Evolutionary conservation across 2,888 invertebrate genomes (phyloP).

Genomic region (Drosophila atripex): DNA sequence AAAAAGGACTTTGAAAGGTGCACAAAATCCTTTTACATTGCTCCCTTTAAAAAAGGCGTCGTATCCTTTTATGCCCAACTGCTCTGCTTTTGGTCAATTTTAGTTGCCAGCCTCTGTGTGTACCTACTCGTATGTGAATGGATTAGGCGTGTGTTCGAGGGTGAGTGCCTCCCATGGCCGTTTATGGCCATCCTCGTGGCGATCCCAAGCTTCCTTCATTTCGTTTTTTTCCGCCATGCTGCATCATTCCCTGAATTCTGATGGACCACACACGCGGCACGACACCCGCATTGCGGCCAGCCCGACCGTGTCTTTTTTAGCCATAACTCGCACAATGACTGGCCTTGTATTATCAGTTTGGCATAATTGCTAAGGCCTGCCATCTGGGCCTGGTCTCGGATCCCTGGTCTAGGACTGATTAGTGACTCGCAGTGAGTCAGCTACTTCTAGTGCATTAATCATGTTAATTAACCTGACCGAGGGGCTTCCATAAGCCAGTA

Average conservation of each 20-base stretch:
- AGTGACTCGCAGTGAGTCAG: slow-evolving; percentile 54
- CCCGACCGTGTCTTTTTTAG: slow-evolving; percentile 62
- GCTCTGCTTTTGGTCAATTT: slow-evolving; percentile 66
- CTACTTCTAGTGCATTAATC: slow-evolving; percentile 62
- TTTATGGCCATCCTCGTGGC: slow-evolving; percentile 55
- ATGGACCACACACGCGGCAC: slow-evolving; percentile 42
- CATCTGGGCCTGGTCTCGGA: slow-evolving; percentile 5
- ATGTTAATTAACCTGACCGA: slow-evolving; percentile 64
- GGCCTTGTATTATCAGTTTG: slow-evolving; percentile 61
- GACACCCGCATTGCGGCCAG: slow-evolving; percentile 20
- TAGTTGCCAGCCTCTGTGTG: slow-evolving; percentile 42
- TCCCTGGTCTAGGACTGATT: slow-evolving; percentile 27
- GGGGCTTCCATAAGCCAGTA: slow-evolving; percentile 52
- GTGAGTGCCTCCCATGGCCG: slow-evolving; percentile 26
- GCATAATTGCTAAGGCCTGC: slow-evolving; percentile 33
- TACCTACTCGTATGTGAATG: slow-evolving; percentile 52
- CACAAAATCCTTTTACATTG: slow-evolving; percentile 71
- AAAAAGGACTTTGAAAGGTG: slow-evolving; percentile 71
- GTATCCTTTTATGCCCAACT: slow-evolving; percentile 73
- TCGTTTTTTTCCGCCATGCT: slow-evolving; percentile 28
- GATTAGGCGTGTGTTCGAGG: slow-evolving; percentile 53
- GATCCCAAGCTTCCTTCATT: background rate
- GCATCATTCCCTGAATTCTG: slow-evolving; percentile 63
- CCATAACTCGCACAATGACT: slow-evolving; percentile 71
- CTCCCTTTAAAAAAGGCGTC: slow-evolving; percentile 52